Conservation (phyloP, 2,113 vertebrate species). For the Amphilophus citrinellus region DNA sequence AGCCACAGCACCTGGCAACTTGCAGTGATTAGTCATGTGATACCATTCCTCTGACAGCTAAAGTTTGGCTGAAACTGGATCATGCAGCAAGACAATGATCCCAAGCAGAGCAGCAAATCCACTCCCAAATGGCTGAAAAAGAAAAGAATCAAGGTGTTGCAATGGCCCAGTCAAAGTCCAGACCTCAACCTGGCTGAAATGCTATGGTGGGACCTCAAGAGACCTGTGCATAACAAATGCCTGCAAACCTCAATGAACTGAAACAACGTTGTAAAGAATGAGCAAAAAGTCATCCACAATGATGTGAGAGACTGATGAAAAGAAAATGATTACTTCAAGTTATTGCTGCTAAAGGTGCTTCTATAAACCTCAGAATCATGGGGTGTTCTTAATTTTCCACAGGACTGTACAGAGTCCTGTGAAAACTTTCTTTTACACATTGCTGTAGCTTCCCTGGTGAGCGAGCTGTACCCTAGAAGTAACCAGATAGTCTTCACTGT, state of each 20-base stretch:
- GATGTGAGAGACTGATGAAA: no score
- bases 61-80: background rate
- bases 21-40: background rate
- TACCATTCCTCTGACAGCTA: background rate
- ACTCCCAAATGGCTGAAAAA: background rate
- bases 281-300: no score
- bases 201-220: no score
- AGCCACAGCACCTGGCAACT: background rate
- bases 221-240: no score
- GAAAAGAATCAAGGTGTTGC: background rate
- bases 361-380: no score
- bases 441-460: background rate
- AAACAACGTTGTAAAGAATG: no score
- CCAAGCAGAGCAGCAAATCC: background rate
- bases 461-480: background rate
- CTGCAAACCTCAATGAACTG: no score
- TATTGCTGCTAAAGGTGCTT: no score
- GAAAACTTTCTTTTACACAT: no score
- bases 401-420: no score
- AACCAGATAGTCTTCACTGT: constrained; percentile 36
- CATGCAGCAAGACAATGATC: background rate
- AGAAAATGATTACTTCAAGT: no score
- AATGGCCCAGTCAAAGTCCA: background rate
- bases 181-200: background rate
- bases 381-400: no score